phyloP scores from a whole-genome alignment of 2,888 invertebrate genomes.

The Eilema caniola region DNA sequence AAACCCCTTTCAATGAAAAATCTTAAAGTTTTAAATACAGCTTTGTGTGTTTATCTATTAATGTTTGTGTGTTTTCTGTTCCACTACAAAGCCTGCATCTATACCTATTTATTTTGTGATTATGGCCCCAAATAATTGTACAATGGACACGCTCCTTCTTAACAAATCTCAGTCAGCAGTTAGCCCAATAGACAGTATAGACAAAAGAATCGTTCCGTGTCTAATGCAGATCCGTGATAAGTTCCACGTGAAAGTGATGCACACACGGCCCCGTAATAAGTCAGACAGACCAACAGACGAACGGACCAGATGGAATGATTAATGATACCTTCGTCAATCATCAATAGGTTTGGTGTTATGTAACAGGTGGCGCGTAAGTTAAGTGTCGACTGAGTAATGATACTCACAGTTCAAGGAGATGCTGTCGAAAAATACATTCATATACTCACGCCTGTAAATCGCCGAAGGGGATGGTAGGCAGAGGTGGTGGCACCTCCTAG shows the following conservation, averaged over 20 bases:
- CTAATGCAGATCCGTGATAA: conserved; percentile 51
- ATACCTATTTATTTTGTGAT: neutral
- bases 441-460: no score
- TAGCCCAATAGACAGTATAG: conserved; percentile 24
- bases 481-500: no score
- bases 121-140: neutral
- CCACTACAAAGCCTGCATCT: neutral
- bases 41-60: neutral
- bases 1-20: no score
- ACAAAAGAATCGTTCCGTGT: conserved; percentile 52
- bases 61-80: neutral
- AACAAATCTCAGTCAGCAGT: conserved; percentile 39
- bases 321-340: conserved; percentile 26
- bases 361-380: neutral
- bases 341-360: conserved; percentile 24
- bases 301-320: conserved; percentile 30
- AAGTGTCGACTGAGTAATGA: conserved; percentile 6
- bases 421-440: no score
- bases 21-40: no score
- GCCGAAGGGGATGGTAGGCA: no score
- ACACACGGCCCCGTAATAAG: conserved; percentile 38
- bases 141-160: conserved; percentile 37
- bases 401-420: neutral
- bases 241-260: conserved; percentile 57
- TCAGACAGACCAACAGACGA: conserved; percentile 21